phyloP scores from a whole-genome alignment of 1,140 invertebrate genomes.

The Metopolophium dirhodum region DNA sequence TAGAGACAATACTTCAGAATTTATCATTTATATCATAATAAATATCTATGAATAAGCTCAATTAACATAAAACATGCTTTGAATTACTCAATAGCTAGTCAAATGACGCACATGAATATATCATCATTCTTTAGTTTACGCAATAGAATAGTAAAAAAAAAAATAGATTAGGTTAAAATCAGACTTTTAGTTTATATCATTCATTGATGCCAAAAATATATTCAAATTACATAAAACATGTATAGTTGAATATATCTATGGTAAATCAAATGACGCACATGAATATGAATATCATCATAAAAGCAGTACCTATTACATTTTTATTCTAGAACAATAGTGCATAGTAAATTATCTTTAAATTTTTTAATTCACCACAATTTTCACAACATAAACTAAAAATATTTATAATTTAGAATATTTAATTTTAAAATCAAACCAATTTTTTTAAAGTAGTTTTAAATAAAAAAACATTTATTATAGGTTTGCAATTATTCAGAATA shows the following conservation, averaged over 20 bases:
- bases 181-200: slow-evolving; percentile 27
- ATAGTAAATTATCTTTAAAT: no score
- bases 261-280: slow-evolving; percentile 57
- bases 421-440: not conserved
- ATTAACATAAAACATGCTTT: slow-evolving; percentile 14
- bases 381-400: no score
- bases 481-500: not conserved
- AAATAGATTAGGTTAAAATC: not conserved
- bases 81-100: not conserved
- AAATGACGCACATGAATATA: not conserved
- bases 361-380: no score
- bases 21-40: not conserved
- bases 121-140: not conserved
- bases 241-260: not conserved
- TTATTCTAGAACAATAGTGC: no score
- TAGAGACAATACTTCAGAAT: not conserved
- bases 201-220: slow-evolving; percentile 34
- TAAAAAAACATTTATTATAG: not conserved
- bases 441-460: not conserved
- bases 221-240: slow-evolving; percentile 55
- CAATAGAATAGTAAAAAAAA: not conserved
- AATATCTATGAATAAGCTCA: not conserved
- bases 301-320: not conserved
- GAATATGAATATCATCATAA: slow-evolving; percentile 31
- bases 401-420: not conserved